A percentile compares a stretch with the other conserved stretches of the same genome.
These are phyloP conservation scores for Melanerpes aurifrons DNA, from an alignment of 2,113 vertebrate species.

Conservation along the genomic window DNA sequence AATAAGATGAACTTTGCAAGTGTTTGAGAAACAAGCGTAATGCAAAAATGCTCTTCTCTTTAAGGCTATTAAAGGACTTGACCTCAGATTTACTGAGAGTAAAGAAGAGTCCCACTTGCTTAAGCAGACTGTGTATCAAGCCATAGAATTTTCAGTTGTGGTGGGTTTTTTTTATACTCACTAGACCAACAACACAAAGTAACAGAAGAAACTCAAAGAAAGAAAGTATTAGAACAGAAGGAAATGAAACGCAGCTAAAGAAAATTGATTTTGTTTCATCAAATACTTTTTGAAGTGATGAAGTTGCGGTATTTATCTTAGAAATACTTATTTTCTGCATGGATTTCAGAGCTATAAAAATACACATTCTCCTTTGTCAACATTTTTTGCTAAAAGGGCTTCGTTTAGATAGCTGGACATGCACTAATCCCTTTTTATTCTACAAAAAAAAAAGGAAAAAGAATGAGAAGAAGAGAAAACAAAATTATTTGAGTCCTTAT, in stretches of 20 bases:
- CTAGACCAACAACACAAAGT: background rate
- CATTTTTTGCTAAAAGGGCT: slow-evolving; percentile 28
- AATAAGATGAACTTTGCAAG: background rate
- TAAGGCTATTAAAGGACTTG: background rate
- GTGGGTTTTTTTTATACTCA: background rate
- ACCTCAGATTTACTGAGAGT: slow-evolving; percentile 1
- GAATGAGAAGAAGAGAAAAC: background rate
- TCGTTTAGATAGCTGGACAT: slow-evolving; percentile 41
- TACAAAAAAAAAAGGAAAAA: slow-evolving; percentile 43
- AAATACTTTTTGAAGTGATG: slow-evolving; percentile 68
- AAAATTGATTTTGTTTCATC: slow-evolving; percentile 66
- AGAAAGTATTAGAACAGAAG: slow-evolving; percentile 27
- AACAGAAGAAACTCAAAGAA: background rate
- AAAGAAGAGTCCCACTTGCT: slow-evolving; percentile 9
- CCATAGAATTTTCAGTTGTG: background rate
- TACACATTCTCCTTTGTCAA: slow-evolving; percentile 38
- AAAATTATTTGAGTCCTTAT: slow-evolving; percentile 1
- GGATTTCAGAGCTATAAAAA: slow-evolving; percentile 44
- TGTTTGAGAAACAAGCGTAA: background rate
- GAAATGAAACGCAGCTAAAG: slow-evolving; percentile 46
- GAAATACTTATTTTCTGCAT: slow-evolving; percentile 61
- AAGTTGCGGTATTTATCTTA: slow-evolving; percentile 56
- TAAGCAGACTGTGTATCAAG: background rate
- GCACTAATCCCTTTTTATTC: slow-evolving; percentile 45
- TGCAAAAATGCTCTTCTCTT: background rate